Conservation (phyloP, 1,140 invertebrate genomes). For the Tetragonula clypearis region DNA sequence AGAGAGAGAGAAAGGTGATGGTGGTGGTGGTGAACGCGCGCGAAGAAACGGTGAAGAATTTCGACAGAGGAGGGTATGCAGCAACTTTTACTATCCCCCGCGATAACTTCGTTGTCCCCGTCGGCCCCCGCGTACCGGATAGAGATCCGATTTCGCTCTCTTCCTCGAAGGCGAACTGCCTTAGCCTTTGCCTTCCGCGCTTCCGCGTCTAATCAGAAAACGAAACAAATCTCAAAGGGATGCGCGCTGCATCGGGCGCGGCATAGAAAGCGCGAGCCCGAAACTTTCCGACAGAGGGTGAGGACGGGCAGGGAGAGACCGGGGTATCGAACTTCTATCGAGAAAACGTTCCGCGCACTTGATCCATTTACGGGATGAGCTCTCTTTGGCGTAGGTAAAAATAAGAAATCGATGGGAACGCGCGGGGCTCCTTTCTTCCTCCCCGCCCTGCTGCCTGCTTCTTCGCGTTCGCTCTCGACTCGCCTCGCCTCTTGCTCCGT, state of each 20-base stretch:
- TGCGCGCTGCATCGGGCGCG: background rate
- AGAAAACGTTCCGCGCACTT: conserved; percentile 55
- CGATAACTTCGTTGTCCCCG: conserved; percentile 35
- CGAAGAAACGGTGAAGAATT: background rate
- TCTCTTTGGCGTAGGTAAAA: conserved; percentile 54
- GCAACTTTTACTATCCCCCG: background rate
- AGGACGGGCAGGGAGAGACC: background rate
- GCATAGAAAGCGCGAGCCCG: conserved; percentile 18
- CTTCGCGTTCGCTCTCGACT: background rate
- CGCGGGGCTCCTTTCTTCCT: background rate
- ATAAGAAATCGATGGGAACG: conserved; percentile 59
- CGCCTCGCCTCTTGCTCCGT: background rate
- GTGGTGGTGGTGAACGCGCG: no score
- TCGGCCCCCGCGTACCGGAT: background rate
- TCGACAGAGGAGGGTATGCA: background rate
- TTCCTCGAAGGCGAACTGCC: background rate
- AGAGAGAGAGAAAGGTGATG: no score
- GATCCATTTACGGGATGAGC: conserved; percentile 61
- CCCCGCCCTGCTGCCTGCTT: background rate
- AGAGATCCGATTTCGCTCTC: conserved; percentile 18
- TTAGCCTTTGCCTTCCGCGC: background rate
- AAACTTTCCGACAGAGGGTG: background rate
- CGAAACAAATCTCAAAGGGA: conserved; percentile 47
- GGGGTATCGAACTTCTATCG: conserved; percentile 32
- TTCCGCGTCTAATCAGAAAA: conserved; percentile 23